Conservation (phyloP, 2,888 invertebrate genomes). For the Rambutsinella grinnellia region DNA sequence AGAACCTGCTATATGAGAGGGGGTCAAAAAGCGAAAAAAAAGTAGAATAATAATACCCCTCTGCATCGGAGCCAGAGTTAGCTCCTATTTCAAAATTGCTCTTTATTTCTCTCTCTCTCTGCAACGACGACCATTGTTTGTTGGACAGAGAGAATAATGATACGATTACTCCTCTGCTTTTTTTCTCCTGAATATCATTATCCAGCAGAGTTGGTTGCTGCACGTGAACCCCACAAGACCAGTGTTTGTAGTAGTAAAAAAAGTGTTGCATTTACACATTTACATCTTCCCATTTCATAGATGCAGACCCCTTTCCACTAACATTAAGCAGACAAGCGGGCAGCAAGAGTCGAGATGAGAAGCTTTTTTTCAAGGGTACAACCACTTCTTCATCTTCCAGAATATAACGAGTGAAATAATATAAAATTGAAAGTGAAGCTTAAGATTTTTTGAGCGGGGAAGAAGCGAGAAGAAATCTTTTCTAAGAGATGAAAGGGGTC, state of each 20-base stretch:
- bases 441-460: neutral
- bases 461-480: neutral
- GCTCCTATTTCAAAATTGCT: too few relatives aligned
- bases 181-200: conserved; percentile 16
- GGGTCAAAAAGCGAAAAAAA: neutral
- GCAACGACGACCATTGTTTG: neutral
- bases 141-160: neutral
- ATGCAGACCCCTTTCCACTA: neutral
- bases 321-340: conserved; percentile 30
- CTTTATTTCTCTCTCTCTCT: neutral
- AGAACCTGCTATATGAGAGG: neutral
- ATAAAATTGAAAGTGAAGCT: too few relatives aligned
- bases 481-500: conserved; percentile 6
- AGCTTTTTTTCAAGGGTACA: conserved; percentile 4
- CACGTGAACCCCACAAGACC: conserved; percentile 39
- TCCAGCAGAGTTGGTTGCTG: conserved; percentile 9
- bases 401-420: too few relatives aligned
- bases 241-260: conserved; percentile 21
- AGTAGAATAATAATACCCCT: neutral
- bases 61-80: conserved; percentile 5
- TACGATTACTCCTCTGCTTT: conserved; percentile 1
- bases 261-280: conserved; percentile 24
- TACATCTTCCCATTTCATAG: neutral
- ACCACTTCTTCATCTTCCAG: neutral
- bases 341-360: conserved; percentile 9